These are phyloP conservation scores for Megalopta genalis DNA, from an alignment of 1,140 invertebrate species.

Conservation along the genomic window DNA sequence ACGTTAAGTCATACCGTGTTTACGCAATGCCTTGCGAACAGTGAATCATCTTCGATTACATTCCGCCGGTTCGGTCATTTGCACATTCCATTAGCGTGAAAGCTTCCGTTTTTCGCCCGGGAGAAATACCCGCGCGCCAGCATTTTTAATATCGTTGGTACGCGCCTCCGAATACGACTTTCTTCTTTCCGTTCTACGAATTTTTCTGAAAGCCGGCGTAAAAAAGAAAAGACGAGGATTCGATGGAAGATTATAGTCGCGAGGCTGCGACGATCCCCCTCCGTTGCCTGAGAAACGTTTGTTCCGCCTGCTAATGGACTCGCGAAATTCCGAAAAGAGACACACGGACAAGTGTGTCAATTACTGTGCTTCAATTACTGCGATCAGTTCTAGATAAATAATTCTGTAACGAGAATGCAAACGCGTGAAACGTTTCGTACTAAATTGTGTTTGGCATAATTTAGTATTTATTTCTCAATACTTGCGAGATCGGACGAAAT, in stretches of 20 bases:
- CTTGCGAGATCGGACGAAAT: too few relatives aligned
- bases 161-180: background rate
- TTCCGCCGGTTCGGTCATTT: background rate
- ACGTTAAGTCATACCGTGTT: background rate
- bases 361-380: too few relatives aligned
- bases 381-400: too few relatives aligned
- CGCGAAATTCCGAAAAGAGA: too few relatives aligned
- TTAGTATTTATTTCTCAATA: too few relatives aligned
- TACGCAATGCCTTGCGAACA: background rate
- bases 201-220: background rate
- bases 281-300: too few relatives aligned
- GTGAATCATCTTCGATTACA: conserved; percentile 1
- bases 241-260: background rate
- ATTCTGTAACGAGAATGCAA: too few relatives aligned
- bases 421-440: too few relatives aligned
- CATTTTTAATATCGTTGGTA: background rate
- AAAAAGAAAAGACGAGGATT: background rate
- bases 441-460: too few relatives aligned
- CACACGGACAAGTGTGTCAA: too few relatives aligned
- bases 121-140: background rate
- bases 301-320: too few relatives aligned
- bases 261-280: too few relatives aligned
- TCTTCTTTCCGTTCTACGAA: background rate
- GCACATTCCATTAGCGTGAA: background rate
- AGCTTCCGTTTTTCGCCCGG: background rate